phyloP scores from a whole-genome alignment of 2,113 vertebrate species.

The Phalacrocorax carbo region DNA sequence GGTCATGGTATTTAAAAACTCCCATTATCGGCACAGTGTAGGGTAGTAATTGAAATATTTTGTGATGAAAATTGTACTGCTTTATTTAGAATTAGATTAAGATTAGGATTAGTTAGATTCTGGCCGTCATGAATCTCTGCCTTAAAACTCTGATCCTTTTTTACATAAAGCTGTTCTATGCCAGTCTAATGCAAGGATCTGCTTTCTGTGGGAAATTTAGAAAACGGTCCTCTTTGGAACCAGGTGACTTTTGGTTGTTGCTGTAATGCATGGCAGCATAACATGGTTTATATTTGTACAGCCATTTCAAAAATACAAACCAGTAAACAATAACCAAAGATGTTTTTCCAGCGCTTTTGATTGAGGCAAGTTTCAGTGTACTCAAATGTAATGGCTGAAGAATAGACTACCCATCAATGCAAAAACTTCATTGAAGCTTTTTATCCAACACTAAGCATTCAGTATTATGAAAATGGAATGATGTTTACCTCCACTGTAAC shows the following conservation, averaged over 20 bases:
- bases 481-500: neutral
- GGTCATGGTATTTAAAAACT: neutral
- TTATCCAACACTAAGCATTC: neutral
- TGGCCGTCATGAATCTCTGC: neutral
- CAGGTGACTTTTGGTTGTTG: neutral
- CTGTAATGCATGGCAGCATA: neutral
- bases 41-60: neutral
- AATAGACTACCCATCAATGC: neutral
- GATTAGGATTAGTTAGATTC: neutral
- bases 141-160: neutral
- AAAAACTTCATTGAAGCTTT: neutral
- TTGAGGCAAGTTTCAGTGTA: neutral
- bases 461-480: neutral
- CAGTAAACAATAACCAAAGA: neutral
- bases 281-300: neutral
- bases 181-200: neutral
- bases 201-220: neutral
- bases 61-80: neutral
- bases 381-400: neutral
- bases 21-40: neutral
- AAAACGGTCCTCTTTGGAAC: neutral
- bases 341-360: neutral
- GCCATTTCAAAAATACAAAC: neutral
- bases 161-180: neutral
- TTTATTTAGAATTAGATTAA: neutral